Evolutionary conservation across 2,113 vertebrate species (phyloP).

Genomic region (Phyllostomus hastatus): DNA sequence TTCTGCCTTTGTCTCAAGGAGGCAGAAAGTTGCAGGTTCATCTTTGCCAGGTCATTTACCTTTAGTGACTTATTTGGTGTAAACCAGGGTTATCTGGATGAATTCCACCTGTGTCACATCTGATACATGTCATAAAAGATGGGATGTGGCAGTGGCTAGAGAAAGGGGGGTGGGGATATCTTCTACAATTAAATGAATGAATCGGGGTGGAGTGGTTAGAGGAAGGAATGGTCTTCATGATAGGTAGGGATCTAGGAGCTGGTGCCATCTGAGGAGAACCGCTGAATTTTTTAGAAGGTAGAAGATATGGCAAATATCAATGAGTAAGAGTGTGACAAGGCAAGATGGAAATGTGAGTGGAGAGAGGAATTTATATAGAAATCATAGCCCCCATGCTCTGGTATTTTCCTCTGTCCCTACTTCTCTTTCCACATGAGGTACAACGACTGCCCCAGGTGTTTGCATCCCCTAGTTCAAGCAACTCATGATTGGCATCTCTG

Average conservation of each 20-base stretch:
- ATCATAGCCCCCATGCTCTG: background rate
- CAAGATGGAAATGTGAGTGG: background rate
- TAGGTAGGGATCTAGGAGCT: background rate
- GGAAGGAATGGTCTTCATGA: background rate
- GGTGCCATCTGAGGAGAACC: background rate
- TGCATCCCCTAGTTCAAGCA: background rate
- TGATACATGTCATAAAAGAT: background rate
- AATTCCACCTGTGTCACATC: background rate
- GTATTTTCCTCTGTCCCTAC: background rate
- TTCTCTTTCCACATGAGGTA: background rate
- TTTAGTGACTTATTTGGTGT: background rate
- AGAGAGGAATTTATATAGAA: background rate
- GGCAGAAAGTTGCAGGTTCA: background rate
- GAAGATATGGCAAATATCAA: background rate
- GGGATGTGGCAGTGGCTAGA: background rate
- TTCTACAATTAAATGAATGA: background rate
- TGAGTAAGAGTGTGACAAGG: background rate
- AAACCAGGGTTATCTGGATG: background rate
- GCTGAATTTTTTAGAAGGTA: background rate
- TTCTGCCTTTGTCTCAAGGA: conserved; percentile 2
- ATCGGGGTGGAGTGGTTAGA: no score
- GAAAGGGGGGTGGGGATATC: background rate
- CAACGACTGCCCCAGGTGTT: background rate
- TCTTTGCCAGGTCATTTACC: background rate
- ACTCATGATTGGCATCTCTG: background rate